Conservation (phyloP, 2,113 vertebrate species). For the Puffinus mauretanicus region DNA sequence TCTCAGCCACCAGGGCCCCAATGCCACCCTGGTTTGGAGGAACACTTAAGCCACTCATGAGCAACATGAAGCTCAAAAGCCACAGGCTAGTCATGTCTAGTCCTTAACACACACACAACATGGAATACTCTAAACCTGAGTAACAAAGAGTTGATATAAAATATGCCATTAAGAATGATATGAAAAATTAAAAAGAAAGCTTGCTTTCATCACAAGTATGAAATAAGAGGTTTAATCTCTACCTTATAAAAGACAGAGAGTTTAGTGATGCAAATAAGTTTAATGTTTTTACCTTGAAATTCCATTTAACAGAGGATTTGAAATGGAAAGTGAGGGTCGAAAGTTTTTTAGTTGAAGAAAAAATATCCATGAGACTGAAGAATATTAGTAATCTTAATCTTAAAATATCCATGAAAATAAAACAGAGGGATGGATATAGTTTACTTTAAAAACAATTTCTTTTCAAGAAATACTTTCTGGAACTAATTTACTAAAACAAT, state of each 20-base stretch:
- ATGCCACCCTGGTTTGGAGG: neutral
- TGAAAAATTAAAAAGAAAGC: neutral
- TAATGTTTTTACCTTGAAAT: neutral
- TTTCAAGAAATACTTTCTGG: slow-evolving; percentile 34
- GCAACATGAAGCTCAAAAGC: neutral
- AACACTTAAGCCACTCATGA: neutral
- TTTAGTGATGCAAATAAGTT: neutral
- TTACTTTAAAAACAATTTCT: neutral
- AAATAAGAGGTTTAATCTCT: neutral
- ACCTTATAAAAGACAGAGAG: neutral
- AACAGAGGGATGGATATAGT: neutral
- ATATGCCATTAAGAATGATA: neutral
- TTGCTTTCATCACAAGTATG: neutral
- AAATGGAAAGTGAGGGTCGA: neutral
- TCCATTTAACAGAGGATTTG: neutral
- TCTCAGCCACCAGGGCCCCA: neutral
- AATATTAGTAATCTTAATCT: neutral
- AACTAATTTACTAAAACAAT: slow-evolving; percentile 36
- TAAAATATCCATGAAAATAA: neutral
- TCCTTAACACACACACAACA: neutral
- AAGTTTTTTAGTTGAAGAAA: neutral
- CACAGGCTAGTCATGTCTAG: neutral
- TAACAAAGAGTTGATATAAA: neutral
- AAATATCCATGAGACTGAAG: neutral
- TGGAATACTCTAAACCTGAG: neutral